Base-by-base conservation (phyloP, 2,113 vertebrate genomes). In the Myrmecophaga tridactyla region DNA sequence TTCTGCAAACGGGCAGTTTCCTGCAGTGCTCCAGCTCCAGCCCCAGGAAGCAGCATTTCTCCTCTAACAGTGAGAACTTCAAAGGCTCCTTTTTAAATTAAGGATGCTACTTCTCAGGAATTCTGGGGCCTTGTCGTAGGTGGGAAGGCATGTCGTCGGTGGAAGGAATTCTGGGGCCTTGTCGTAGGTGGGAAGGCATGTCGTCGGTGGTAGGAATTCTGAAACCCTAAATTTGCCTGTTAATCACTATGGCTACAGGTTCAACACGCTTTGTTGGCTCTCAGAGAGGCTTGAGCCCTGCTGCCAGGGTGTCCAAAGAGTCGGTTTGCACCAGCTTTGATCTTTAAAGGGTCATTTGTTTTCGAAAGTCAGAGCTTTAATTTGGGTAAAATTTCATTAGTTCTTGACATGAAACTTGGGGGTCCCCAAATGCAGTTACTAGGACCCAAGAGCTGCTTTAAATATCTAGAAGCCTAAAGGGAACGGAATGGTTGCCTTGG, bases 301-400 rank as follows among this genome's bases (percentile, higher is more conserved):
- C n/a, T 15, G 23, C 7, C 27, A 18, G 36, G 27, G 34, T 1
- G 5, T 56, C 46, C 62, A 17, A 12, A 20, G 21, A 29, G 15
- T 31, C 14, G 0, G 6, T 21, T 41, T 29, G 23, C n/a, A 67
- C 56, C 8, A 1, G 14, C 6, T 1, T 29, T 73, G 11, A 0
- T 75, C 62, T 25, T 25, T 41, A 75, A 89, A 76, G 83, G 65
- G 3, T 25, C 20, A 5, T 46, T 18, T 18, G 23, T 13, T 73
- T 87, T 58, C 51, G 70, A 56, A 27, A 39, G 34, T 29, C 63
- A 1, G 34, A 48, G 27, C 36, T 34, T 11, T 56, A n/a, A 36
- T n/a, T 17, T 21, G 46, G 76, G 73, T 62, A 6, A 21, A 75
- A 13, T 51, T 27, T 65, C 13, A 1, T 6, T n/a, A 0, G 3